Conservation (phyloP, 2,797 vertebrate species). For the Sphenopsis melanotis region DNA sequence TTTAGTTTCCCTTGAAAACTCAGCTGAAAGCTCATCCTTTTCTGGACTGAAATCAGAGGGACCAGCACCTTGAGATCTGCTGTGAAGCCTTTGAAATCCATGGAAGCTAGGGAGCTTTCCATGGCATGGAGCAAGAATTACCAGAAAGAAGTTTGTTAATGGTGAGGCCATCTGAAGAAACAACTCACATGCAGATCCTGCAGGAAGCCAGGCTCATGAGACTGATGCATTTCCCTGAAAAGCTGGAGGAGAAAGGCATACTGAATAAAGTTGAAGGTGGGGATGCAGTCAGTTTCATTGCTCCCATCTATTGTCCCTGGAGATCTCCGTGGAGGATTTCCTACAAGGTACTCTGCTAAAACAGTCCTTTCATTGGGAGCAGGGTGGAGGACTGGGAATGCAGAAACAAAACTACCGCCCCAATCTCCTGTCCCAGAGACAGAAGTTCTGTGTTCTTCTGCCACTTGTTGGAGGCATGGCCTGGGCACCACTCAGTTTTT, state of each 20-base stretch:
- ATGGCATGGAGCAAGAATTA: not conserved
- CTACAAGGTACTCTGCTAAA: not conserved
- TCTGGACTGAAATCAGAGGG: not conserved
- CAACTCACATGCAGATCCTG: not conserved
- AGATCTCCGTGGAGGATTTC: not conserved
- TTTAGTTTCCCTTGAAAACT: not conserved
- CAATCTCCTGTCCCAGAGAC: not conserved
- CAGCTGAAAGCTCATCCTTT: not conserved
- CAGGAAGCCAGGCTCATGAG: not conserved
- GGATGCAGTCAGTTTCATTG: not conserved
- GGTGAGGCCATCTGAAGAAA: not conserved
- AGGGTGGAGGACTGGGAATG: not conserved
- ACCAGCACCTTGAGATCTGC: not conserved
- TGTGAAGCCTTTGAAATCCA: not conserved
- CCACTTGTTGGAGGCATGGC: not conserved
- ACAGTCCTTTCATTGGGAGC: not conserved
- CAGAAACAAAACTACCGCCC: not conserved
- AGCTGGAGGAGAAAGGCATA: rapidly evolving
- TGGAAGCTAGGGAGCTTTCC: not conserved
- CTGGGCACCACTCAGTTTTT: not conserved
- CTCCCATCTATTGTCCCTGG: not conserved
- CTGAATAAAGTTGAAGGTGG: not conserved
- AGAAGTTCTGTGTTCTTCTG: not conserved
- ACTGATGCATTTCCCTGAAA: not conserved
- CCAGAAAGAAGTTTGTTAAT: not conserved